Base-by-base conservation (phyloP, 2,797 vertebrate species). In the Brotula barbata region DNA sequence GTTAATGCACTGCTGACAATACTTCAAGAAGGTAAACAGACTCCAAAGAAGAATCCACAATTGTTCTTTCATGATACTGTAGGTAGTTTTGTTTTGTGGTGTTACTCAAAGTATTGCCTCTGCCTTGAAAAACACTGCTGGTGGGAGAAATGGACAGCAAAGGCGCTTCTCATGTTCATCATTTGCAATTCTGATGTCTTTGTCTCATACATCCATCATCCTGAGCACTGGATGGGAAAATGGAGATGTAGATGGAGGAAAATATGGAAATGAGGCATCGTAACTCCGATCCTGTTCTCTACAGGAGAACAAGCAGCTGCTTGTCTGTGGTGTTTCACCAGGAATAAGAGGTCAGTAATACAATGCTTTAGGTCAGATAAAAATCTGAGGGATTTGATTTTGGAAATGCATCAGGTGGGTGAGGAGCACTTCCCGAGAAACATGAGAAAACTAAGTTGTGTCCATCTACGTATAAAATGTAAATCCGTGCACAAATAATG, bases 211-310 rank as follows among this genome's bases (percentile, higher is more conserved):
- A 55, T 78, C 70, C 76, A 43, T 71, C 59, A 52, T 87, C 87
- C 89, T 91, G 86, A 92, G 91, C 78, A 89, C 92, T 91, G 89
- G 87, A 86, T 87, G 85, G 78, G 84, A 83, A 85, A 84, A 89
- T 84, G 84, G 78, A 81, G 83, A 88, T 89, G 83, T 62, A 63
- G 66, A 90, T 88, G 88, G 80, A 89, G 83, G 72, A 87, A 42
- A 13, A 90, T 87, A 85, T 85, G 85, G 83, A 87, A 89, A 88
- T 73, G 85, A 86, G 79, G 73, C 78, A 82, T 78, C 33, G 13
- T 45, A 62, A 88, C 86, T 93, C 90, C 78, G 91, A 92, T 91
- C 90, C 77, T 78, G 89, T 87, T 91, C 89, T 90, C 84, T 12
- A 14, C 9, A 36, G n/a, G n/a, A n/a, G n/a, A n/a, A n/a, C n/a